These are phyloP conservation scores for Grapholita molesta DNA, from an alignment of 1,140 invertebrate genomes.

Conservation along the genomic window DNA sequence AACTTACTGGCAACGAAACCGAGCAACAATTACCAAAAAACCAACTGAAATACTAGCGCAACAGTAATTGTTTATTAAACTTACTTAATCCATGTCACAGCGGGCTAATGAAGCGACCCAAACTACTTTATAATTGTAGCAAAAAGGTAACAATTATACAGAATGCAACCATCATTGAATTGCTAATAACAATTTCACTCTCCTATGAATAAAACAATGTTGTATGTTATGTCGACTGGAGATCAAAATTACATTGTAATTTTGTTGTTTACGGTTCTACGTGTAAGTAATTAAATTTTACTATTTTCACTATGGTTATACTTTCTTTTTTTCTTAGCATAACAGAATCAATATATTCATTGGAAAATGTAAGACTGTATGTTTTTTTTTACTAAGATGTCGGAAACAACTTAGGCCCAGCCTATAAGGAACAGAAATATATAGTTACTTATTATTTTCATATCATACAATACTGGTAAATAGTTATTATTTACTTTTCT, in stretches of 20 bases:
- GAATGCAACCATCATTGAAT: slow-evolving; percentile 14
- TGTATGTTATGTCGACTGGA: neutral
- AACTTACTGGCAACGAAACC: too few relatives aligned
- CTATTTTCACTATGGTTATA: neutral
- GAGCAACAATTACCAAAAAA: neutral
- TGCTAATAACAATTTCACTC: slow-evolving; percentile 13
- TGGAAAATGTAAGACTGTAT: too few relatives aligned
- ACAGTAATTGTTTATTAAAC: slow-evolving; percentile 1
- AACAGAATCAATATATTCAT: too few relatives aligned
- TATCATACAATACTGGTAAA: too few relatives aligned
- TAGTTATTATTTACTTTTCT: too few relatives aligned
- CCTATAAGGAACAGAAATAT: too few relatives aligned
- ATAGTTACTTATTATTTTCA: too few relatives aligned
- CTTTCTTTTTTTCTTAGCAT: neutral
- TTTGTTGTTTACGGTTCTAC: neutral
- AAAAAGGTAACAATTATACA: slow-evolving; percentile 16
- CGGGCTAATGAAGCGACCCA: slow-evolving; percentile 6
- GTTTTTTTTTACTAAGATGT: too few relatives aligned
- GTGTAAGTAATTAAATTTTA: neutral
- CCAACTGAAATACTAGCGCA: neutral
- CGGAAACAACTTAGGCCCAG: too few relatives aligned
- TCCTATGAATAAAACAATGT: slow-evolving; percentile 15
- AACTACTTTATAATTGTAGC: slow-evolving; percentile 17
- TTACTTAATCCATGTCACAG: slow-evolving; percentile 6
- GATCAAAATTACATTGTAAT: neutral